Conservation (phyloP, 2,113 vertebrate species). For the Misgurnus anguillicaudatus region DNA sequence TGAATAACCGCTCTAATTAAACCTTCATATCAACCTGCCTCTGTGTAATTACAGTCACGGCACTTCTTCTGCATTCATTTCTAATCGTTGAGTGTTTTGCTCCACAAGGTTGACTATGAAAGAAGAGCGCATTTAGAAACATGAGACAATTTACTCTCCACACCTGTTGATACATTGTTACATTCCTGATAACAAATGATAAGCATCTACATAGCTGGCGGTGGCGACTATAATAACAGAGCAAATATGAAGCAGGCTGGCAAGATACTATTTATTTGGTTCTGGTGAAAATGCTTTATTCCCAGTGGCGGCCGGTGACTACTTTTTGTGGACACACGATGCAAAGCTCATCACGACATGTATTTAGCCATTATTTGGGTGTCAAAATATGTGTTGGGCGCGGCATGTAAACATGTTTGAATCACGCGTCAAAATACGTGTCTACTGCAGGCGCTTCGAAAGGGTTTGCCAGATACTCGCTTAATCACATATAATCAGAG, state of each 20-base stretch:
- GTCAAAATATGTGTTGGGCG: too few species aligned
- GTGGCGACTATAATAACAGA: slow-evolving; percentile 3
- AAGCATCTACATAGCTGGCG: background rate
- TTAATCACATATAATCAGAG: too few species aligned
- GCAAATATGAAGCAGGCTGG: background rate
- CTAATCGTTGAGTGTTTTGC: slow-evolving; percentile 56
- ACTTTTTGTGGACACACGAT: too few species aligned
- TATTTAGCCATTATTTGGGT: too few species aligned
- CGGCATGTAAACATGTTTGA: too few species aligned
- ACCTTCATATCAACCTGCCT: slow-evolving; percentile 64
- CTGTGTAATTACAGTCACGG: slow-evolving; percentile 67
- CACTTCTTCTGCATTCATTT: slow-evolving; percentile 54
- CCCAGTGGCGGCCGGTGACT: too few species aligned
- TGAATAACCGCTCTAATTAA: slow-evolving; percentile 68
- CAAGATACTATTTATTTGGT: background rate
- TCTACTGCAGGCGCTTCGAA: too few species aligned
- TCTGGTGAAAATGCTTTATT: background rate
- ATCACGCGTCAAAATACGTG: too few species aligned
- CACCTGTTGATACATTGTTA: background rate
- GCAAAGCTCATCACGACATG: too few species aligned
- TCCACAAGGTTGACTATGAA: slow-evolving; percentile 45
- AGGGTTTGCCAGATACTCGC: too few species aligned
- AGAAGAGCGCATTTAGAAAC: slow-evolving; percentile 30
- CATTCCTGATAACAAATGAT: background rate
- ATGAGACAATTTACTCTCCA: background rate